A percentile compares a stretch with the other conserved stretches of the same genome.
phyloP scores from a whole-genome alignment of 2,888 invertebrate species.

The Acronicta alni region DNA sequence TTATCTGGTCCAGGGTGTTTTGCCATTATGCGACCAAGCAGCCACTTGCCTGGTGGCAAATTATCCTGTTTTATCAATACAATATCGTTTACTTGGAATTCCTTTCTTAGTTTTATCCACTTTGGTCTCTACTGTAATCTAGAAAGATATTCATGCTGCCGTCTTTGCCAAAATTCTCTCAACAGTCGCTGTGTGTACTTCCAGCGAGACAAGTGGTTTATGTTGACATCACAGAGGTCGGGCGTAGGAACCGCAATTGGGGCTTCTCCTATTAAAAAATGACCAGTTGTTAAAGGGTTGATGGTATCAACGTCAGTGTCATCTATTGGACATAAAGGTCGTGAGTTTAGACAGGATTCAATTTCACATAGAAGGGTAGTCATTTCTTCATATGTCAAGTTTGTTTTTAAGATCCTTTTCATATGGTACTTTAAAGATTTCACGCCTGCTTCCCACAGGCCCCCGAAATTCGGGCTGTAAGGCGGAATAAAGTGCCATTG shows the following conservation, averaged over 20 bases:
- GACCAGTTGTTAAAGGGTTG: background rate
- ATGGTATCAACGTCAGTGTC: background rate
- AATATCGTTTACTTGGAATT: conserved; percentile 3
- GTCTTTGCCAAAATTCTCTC: background rate
- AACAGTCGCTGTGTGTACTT: background rate
- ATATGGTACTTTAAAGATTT: conserved; percentile 3
- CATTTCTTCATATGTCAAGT: background rate
- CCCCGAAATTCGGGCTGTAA: conserved; percentile 17
- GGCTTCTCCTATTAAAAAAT: conserved; percentile 13
- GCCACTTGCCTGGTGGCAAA: background rate
- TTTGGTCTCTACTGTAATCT: conserved; percentile 3
- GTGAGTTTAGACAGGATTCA: background rate
- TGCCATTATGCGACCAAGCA: background rate
- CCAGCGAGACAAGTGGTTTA: conserved; percentile 13
- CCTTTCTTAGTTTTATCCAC: background rate
- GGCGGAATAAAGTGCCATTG: conserved; percentile 18
- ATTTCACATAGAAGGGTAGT: background rate
- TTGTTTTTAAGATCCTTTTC: background rate
- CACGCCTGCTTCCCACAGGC: conserved; percentile 10
- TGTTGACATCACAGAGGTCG: background rate
- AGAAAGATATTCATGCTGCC: conserved; percentile 1
- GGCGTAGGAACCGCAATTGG: background rate
- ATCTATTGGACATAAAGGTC: conserved; percentile 1
- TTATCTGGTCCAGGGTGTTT: conserved; percentile 1
- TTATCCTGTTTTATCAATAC: conserved; percentile 1